These are phyloP conservation scores for Luehdorfia chinensis DNA, from an alignment of 1,140 invertebrate genomes.

Conservation along the genomic window DNA sequence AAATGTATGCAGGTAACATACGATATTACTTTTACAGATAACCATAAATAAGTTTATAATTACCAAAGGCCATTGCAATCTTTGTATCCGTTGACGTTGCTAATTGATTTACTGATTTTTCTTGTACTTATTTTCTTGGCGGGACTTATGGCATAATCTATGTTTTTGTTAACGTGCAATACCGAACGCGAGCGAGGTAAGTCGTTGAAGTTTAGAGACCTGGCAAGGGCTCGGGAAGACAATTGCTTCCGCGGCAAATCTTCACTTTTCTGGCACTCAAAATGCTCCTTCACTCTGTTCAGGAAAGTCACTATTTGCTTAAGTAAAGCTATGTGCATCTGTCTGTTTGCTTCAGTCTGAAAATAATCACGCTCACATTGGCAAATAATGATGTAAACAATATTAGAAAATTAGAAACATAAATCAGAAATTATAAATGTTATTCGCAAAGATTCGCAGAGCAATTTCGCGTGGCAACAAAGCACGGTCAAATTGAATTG, in stretches of 20 bases:
- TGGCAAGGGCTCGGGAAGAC: conserved; percentile 61
- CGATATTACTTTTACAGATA: too few species aligned
- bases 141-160: conserved; percentile 45
- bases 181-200: conserved; percentile 69
- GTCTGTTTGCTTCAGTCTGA: conserved; percentile 85
- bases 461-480: conserved; percentile 24
- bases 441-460: conserved; percentile 32
- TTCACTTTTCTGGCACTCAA: conserved; percentile 67
- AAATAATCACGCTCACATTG: conserved; percentile 55
- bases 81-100: conserved; percentile 64
- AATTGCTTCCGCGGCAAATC: conserved; percentile 34
- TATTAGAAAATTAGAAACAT: conserved; percentile 13
- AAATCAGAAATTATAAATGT: conserved; percentile 18
- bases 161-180: conserved; percentile 58
- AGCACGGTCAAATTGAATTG: conserved; percentile 10
- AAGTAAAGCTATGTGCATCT: conserved; percentile 88
- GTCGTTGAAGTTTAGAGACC: conserved; percentile 66
- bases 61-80: conserved; percentile 55
- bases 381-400: conserved; percentile 22
- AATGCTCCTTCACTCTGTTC: conserved; percentile 83
- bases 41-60: too few species aligned
- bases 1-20: too few species aligned
- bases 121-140: conserved; percentile 55
- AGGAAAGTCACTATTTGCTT: conserved; percentile 87
- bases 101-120: conserved; percentile 69